Percentiles rank a stretch among this genome's conserved stretches.
Conservation (phyloP, 2,797 vertebrate genomes). For the Chloroceryle inda region DNA sequence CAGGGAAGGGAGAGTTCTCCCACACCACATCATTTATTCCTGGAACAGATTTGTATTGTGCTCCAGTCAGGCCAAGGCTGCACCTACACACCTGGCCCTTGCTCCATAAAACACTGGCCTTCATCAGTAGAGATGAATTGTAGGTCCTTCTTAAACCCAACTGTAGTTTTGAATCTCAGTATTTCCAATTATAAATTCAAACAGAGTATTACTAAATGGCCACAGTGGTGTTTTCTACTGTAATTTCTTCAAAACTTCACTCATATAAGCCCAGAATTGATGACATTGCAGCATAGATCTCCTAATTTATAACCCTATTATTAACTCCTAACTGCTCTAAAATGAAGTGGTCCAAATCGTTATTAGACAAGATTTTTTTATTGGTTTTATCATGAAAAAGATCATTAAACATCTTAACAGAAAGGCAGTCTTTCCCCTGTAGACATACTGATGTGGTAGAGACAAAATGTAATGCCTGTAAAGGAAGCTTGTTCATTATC, state of each 20-base stretch:
- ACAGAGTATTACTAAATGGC: background rate
- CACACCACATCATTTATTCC: background rate
- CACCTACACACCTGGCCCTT: background rate
- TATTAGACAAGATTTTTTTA: background rate
- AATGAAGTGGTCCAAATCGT: background rate
- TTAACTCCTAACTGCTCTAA: background rate
- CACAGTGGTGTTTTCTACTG: background rate
- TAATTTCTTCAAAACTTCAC: background rate
- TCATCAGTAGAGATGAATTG: background rate
- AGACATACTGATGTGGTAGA: background rate
- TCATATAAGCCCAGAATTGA: background rate
- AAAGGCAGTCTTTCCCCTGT: background rate
- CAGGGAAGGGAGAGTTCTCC: background rate
- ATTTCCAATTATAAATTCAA: background rate
- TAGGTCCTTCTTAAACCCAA: background rate
- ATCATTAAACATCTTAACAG: background rate
- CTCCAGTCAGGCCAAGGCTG: background rate
- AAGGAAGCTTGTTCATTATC: background rate
- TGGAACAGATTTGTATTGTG: background rate
- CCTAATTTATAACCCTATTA: background rate
- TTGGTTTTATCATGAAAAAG: background rate
- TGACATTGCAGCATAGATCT: background rate
- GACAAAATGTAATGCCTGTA: background rate
- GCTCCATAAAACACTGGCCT: background rate
- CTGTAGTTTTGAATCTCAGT: background rate